Base-by-base conservation (phyloP, 2,888 invertebrate species). In the Amiota minor region DNA sequence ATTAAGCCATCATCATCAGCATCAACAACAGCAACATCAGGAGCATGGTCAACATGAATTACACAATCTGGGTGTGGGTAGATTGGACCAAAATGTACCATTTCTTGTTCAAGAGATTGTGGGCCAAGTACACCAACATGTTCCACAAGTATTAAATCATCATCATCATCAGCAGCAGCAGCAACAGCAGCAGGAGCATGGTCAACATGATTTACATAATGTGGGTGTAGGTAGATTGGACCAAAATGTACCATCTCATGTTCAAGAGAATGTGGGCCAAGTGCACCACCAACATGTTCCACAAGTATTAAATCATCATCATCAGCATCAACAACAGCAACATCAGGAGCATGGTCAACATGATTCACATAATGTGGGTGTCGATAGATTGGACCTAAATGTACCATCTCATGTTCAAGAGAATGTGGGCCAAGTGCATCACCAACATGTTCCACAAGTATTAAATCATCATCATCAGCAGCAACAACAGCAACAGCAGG, bases 1-100 rank as follows among this genome's bases (percentile, higher is more conserved):
- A 59, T 81, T 81, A 76, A 80, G 80, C 75, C 84, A 84, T 73
- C 77, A 76, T 72, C 53, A 16, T 77, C 81, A 23, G 76, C 79
- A 16, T 81, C 76, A 47, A 62, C 69, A 76, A 6, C 35, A 16
- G 79, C 81, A 45, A 77, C 79, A 16, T 61, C 69, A 76, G 8
- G 75, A 74, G 10, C 45, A n/a, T 35, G 35, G 23, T 9, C n/a
- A 11, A 9, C 8, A 16, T 16, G 16, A 9, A 2, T 12, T 70
- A 53, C 72, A 77, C 50, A 65, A 70, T n/a, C 77, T 72, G 45
- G 74, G 72, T 50, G 76, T 46, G 47, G 62, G 78, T 50, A 80
- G 80, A 55, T 80, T 80, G 72, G 81, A 78, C 49, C 79, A 79
- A 47, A 80, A 12, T n/a, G 64, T 82, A 75, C 78, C 78, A 0